Evolutionary conservation across 2,113 vertebrate species (phyloP), one percentile per base, ranked within the genome.

Genomic region (Phalacrocorax pelagicus): DNA sequence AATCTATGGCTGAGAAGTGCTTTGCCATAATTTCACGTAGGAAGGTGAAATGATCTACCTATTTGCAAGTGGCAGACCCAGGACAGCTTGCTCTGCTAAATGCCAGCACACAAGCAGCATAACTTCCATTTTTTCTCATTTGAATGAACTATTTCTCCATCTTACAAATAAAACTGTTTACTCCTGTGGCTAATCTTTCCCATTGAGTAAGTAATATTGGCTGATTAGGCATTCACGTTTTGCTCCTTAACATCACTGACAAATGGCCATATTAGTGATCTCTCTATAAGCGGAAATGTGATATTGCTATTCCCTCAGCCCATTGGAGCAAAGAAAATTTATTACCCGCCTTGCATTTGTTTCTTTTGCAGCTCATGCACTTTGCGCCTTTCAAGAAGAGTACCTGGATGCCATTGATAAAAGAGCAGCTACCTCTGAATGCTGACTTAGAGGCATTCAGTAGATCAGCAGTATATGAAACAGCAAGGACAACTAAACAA

Each of bases 401-500:
- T 81, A 79, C 78, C 87, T 94, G 81, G 66, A 70, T 91, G 86
- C 75, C 51, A 40, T 4, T 92, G 86, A 78, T 77, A 54, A 92
- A 86, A 85, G 44, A 93, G 51, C 69, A 89, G 66, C 78, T 90
- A 21, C 62, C 51, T 80, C 62, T 66, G 49, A 36, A 40, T 58
- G 55, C 32, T 80, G 81, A 40, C 78, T 82, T 70, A 51, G 81
- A 73, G 84, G 32, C 51, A 34, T 38, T 46, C 81, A 38, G 67
- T 61, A 92, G 18, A 87, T 87, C 84, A 94, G 84, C 78, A 80
- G 17, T 32, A 44, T 62, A 12, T 44, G 63, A 78, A 96, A 83
- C 49, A 80, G 78, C 84, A 97, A 95, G 92, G 92, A 78, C 96
- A 95, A 92, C 67, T 66, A 90, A 92, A 72, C 58, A 89, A 92